These are phyloP conservation scores for Nannoperca obscura DNA, from an alignment of 2,797 vertebrate species.

Conservation along the genomic window DNA sequence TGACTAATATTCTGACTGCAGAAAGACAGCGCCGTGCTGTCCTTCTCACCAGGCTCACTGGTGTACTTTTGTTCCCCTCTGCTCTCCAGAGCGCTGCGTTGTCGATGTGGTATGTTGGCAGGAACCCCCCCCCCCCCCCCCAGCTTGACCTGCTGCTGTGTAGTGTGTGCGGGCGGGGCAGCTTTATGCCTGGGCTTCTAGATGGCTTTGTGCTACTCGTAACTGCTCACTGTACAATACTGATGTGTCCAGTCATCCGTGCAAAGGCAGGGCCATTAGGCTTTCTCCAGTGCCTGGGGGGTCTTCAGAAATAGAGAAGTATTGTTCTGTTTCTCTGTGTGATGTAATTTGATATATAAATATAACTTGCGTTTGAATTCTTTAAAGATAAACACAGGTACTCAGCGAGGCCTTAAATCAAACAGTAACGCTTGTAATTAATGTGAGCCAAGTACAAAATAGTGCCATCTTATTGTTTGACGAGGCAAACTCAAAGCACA, in stretches of 20 bases:
- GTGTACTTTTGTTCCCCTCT: conserved; percentile 25
- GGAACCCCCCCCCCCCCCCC: conserved; percentile 29
- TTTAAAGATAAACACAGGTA: not conserved
- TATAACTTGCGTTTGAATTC: too few species aligned
- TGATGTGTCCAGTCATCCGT: conserved; percentile 47
- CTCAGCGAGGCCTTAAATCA: not conserved
- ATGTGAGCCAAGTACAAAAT: not conserved
- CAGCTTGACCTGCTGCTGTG: conserved; percentile 56
- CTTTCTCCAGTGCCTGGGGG: conserved; percentile 32
- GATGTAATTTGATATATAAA: not conserved
- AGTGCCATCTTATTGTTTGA: not conserved
- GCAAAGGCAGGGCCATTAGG: conserved; percentile 43
- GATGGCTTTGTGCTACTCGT: conserved; percentile 31
- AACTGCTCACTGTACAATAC: conserved; percentile 43
- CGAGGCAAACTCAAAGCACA: not conserved
- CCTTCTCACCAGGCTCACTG: conserved; percentile 8
- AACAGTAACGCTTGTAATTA: not conserved
- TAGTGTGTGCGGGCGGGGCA: not conserved
- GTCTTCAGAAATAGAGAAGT: conserved; percentile 22
- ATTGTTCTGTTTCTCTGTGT: conserved; percentile 20
- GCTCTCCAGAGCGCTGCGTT: conserved; percentile 51
- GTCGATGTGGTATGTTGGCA: conserved; percentile 58
- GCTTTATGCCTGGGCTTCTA: conserved; percentile 33
- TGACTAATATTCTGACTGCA: conserved; percentile 9
- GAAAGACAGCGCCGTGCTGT: conserved; percentile 11